Base-by-base conservation (phyloP, 2,113 vertebrate species). In the Verasper variegatus region DNA sequence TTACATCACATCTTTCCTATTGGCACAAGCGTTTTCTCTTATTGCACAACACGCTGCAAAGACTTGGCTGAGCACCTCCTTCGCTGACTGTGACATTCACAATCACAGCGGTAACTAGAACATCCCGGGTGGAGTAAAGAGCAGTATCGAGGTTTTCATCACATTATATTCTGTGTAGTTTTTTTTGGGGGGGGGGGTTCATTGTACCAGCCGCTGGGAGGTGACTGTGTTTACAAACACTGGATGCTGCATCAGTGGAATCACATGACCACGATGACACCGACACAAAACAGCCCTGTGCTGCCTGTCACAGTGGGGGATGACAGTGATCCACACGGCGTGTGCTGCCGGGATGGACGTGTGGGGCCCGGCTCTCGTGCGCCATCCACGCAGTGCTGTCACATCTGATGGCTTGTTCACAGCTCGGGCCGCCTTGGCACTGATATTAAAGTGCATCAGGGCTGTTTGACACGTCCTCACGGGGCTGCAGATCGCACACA, bases 151-250 rank as follows among this genome's bases (percentile, higher is more conserved):
- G 40, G 40, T 12, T 40, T 42, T 42, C 2, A 13, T 12, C 13
- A 11, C 40, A 0, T 42, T 42, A 17, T 11, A 5, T n/a, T 8
- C 20, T 9, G 1, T 54, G 18, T 49, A 18, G 47, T 45, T 31
- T 31, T 14, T 69, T 68, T 37, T 37, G 37, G n/a, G n/a, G n/a
- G n/a, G n/a, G n/a, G n/a, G n/a, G n/a, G 13, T 11, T 42, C 51
- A 56, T 20, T 59, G 17, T 49, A 51, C 13, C 51, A 77, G 47
- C 26, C 26, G 31, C 59, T 31, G 73, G 69, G 68, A 67, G 51
- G 37, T 65, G 73, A 17, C 78, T 54, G 5, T 78, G 73, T 89
- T 84, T 81, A 81, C 83, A 84, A 86, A 81, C 74, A 86, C 35
- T 21, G 56, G 63, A 66, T 68, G 62, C 58, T 79, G 61, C 55